Evolutionary conservation across 1,140 invertebrate species (phyloP).

Genomic region (Thaumatotibia leucotreta): DNA sequence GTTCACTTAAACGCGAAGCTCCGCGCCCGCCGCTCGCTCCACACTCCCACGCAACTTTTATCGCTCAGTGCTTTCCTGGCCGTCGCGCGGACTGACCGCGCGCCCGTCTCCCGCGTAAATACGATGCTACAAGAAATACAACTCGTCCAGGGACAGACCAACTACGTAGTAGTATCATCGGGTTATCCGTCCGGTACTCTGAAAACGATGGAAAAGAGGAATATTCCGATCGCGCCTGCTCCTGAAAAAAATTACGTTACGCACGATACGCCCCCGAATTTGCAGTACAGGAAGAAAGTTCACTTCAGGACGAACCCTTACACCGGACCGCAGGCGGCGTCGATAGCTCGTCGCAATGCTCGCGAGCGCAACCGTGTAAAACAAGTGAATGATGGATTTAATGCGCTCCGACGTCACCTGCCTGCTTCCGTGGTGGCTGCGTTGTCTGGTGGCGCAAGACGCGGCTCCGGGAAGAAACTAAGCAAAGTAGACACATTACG

Average conservation of each 20-base stretch:
- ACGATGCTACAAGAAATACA: slow-evolving; percentile 76
- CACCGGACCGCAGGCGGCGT: slow-evolving; percentile 83
- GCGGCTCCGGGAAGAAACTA: slow-evolving; percentile 90
- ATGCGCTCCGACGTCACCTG: slow-evolving; percentile 90
- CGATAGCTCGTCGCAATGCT: slow-evolving; percentile 94
- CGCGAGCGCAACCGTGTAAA: slow-evolving; percentile 96
- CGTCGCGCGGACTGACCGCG: slow-evolving; percentile 56
- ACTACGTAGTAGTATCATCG: slow-evolving; percentile 77
- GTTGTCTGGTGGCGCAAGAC: slow-evolving; percentile 80
- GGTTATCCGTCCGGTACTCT: slow-evolving; percentile 62
- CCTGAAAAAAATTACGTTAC: slow-evolving; percentile 74
- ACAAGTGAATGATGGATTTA: slow-evolving; percentile 96
- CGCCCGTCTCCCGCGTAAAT: slow-evolving; percentile 35
- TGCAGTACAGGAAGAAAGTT: slow-evolving; percentile 84
- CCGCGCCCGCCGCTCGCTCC: slow-evolving; percentile 51
- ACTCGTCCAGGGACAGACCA: slow-evolving; percentile 73
- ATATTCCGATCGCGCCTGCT: slow-evolving; percentile 75
- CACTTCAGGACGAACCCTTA: slow-evolving; percentile 82
- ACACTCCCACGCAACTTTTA: slow-evolving; percentile 62
- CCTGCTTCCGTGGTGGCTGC: slow-evolving; percentile 86
- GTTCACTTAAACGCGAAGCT: slow-evolving; percentile 69
- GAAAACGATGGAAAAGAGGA: slow-evolving; percentile 60
- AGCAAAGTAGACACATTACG: slow-evolving; percentile 97
- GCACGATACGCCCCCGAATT: slow-evolving; percentile 66
- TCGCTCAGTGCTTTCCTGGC: slow-evolving; percentile 60